A percentile compares a stretch with the other conserved stretches of the same genome.
Evolutionary conservation across 1,140 invertebrate genomes (phyloP).

Genomic region (Brachionus rotundiformis): DNA sequence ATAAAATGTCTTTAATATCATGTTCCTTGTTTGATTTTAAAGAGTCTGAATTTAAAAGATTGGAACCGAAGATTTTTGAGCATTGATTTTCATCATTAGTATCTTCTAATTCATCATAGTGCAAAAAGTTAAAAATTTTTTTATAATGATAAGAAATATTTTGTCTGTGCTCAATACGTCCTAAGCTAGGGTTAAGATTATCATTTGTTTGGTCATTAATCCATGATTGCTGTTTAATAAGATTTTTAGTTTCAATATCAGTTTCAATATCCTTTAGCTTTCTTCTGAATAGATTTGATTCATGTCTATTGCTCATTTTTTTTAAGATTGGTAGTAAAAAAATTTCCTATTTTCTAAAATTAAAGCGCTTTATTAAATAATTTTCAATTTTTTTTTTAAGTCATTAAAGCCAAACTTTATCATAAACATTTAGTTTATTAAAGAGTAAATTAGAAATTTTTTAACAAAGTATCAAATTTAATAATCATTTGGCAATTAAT

Average conservation of each 20-base stretch:
- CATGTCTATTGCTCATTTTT: conserved; percentile 29
- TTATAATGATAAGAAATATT: conserved; percentile 29
- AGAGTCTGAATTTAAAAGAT: not conserved
- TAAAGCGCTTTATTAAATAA: not conserved
- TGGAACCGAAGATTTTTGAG: not conserved
- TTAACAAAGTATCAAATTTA: no score
- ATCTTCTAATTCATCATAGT: not conserved
- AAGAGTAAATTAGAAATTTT: no score
- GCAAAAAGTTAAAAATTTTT: conserved; percentile 37
- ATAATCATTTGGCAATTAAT: no score
- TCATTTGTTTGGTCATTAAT: not conserved
- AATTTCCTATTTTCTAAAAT: not conserved
- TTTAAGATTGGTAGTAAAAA: not conserved
- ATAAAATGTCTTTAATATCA: not conserved
- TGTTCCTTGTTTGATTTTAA: conserved; percentile 17
- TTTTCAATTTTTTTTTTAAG: not conserved
- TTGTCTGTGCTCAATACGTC: not conserved
- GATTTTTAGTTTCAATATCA: not conserved
- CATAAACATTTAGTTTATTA: no score
- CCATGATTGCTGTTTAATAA: not conserved
- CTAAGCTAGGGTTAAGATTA: not conserved
- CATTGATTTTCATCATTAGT: not conserved
- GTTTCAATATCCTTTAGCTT: not conserved
- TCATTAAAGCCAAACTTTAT: not conserved
- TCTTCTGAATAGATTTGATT: conserved; percentile 6